Percentiles rank a stretch among this genome's conserved stretches.
phyloP scores from a whole-genome alignment of 2,888 invertebrate genomes.

The Diplolepis rosae region DNA sequence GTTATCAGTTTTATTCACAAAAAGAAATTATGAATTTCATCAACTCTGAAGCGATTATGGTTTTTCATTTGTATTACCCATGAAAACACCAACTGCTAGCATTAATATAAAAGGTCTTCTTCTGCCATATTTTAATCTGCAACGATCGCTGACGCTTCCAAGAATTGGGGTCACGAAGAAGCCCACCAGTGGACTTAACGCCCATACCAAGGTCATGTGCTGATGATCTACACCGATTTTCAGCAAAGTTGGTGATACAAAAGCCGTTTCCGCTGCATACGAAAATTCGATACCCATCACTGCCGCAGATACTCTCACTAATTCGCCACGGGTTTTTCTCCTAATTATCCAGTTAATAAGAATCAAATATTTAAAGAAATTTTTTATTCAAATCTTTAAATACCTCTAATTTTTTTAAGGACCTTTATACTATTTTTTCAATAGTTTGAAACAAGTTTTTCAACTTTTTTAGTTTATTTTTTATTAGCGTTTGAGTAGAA shows the following conservation, averaged over 20 bases:
- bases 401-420: too few relatives aligned
- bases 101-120: constrained; percentile 93
- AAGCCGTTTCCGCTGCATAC: constrained; percentile 97
- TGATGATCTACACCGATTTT: constrained; percentile 94
- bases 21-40: too few relatives aligned
- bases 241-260: constrained; percentile 94
- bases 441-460: too few relatives aligned
- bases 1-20: too few relatives aligned
- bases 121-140: constrained; percentile 86
- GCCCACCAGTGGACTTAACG: constrained; percentile 93
- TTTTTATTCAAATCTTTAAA: too few relatives aligned
- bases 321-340: constrained; percentile 85
- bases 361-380: too few relatives aligned
- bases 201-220: constrained; percentile 97
- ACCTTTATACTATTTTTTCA: too few relatives aligned
- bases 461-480: too few relatives aligned
- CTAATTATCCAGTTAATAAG: too few relatives aligned
- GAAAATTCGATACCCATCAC: constrained; percentile 99
- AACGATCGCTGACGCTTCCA: constrained; percentile 94
- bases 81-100: constrained; percentile 90
- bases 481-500: too few relatives aligned
- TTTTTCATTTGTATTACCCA: constrained; percentile 83
- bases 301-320: constrained; percentile 92
- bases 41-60: too few relatives aligned
- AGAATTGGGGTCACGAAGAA: constrained; percentile 95